A percentile compares a stretch with the other conserved stretches of the same genome.
These are phyloP conservation scores for Pangasius krempfi DNA, from an alignment of 2,797 vertebrate genomes.

Conservation along the genomic window DNA sequence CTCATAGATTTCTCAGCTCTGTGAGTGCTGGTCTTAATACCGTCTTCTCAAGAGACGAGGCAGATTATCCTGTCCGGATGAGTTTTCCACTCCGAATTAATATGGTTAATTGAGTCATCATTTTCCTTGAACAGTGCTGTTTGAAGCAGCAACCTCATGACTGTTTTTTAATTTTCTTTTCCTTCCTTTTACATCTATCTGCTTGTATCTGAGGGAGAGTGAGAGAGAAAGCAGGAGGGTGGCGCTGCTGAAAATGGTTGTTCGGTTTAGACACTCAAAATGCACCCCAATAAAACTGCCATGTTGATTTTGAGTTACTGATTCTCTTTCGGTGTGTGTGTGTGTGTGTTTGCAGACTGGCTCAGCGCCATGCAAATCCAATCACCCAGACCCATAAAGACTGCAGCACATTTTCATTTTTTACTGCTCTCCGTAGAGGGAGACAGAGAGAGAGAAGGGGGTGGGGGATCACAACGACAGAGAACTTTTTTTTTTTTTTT, in stretches of 20 bases:
- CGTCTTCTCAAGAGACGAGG: neutral
- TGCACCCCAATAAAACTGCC: conserved; percentile 57
- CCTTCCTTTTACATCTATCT: neutral
- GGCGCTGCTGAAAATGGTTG: conserved; percentile 54
- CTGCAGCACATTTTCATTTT: conserved; percentile 60
- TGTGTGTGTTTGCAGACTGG: conserved; percentile 53
- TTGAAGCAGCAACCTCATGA: conserved; percentile 18
- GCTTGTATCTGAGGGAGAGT: conserved; percentile 11
- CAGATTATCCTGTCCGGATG: neutral
- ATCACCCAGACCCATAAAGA: conserved; percentile 61
- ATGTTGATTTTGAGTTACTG: conserved; percentile 56
- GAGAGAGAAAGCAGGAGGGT: conserved; percentile 35
- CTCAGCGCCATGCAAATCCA: conserved; percentile 59
- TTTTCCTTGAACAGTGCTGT: neutral
- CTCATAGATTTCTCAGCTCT: conserved; percentile 4
- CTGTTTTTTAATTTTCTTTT: neutral
- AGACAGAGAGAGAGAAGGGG: conserved; percentile 31
- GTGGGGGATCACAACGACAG: neutral
- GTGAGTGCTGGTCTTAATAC: neutral
- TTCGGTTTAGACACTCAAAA: conserved; percentile 57
- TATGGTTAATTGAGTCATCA: neutral
- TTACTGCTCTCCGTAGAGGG: conserved; percentile 50
- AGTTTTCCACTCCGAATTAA: neutral
- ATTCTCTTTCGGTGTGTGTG: conserved; percentile 44
- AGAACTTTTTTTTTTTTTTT: conserved; percentile 27